Conservation (phyloP, 2,797 vertebrate species). For the Ctenochaetus hawaiiensis region DNA sequence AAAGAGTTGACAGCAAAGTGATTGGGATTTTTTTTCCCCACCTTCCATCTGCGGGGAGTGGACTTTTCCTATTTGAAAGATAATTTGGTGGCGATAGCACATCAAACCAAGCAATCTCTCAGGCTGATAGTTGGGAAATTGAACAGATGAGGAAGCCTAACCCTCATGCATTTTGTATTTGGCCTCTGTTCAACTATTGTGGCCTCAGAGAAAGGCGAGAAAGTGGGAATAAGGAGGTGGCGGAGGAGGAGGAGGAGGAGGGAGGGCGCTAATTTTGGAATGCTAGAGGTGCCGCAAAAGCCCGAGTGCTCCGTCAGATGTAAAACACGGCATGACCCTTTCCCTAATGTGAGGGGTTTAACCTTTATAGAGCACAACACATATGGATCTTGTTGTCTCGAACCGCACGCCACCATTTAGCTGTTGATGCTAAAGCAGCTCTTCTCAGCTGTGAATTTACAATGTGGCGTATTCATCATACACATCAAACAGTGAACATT, state of each 20-base stretch:
- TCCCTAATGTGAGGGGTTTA: constrained; percentile 74
- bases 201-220: constrained; percentile 57
- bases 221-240: constrained; percentile 1
- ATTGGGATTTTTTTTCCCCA: constrained; percentile 64
- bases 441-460: constrained; percentile 84
- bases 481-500: constrained; percentile 82
- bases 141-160: constrained; percentile 86
- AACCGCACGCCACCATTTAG: constrained; percentile 79
- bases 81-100: constrained; percentile 83
- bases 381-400: constrained; percentile 81
- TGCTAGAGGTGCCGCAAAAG: constrained; percentile 73
- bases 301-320: constrained; percentile 75
- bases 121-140: constrained; percentile 87
- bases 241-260: constrained; percentile 5
- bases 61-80: constrained; percentile 83
- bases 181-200: constrained; percentile 72
- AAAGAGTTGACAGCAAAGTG: constrained; percentile 67
- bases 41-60: constrained; percentile 67
- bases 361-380: constrained; percentile 73
- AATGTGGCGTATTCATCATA: constrained; percentile 82
- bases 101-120: constrained; percentile 86
- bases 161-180: constrained; percentile 87
- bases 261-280: constrained; percentile 64
- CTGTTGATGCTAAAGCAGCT: constrained; percentile 79
- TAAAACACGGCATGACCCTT: constrained; percentile 74